These are phyloP conservation scores for Conus ventricosus DNA, from an alignment of 1,140 invertebrate species.

Conservation along the genomic window DNA sequence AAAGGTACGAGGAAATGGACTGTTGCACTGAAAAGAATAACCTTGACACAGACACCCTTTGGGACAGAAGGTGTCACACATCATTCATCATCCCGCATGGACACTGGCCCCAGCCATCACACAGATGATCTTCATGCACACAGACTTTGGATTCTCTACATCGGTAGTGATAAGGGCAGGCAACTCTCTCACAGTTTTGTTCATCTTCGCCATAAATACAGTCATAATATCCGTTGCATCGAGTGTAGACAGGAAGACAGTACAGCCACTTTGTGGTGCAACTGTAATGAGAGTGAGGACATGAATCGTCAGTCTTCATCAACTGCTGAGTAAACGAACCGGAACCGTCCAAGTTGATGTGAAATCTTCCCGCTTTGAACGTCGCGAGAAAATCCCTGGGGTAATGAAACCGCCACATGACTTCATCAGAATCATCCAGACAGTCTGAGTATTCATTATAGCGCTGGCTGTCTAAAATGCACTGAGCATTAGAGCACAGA, in stretches of 20 bases:
- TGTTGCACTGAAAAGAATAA: background rate
- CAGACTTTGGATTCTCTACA: constrained; percentile 31
- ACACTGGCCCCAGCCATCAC: constrained; percentile 34
- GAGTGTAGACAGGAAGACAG: background rate
- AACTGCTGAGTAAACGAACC: background rate
- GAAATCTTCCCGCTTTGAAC: background rate
- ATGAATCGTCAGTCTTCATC: background rate
- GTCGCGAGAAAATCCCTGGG: no score
- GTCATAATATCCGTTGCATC: constrained; percentile 27
- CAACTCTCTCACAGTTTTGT: background rate
- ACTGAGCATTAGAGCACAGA: no score
- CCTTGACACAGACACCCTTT: constrained; percentile 41
- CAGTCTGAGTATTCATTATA: no score
- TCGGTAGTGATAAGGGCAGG: constrained; percentile 34
- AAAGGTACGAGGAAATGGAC: background rate
- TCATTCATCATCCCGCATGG: constrained; percentile 39
- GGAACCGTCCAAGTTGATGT: background rate
- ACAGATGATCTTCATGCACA: constrained; percentile 11
- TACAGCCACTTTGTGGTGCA: background rate
- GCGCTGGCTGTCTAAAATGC: no score
- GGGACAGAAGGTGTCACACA: constrained; percentile 37
- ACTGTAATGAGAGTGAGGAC: constrained; percentile 8
- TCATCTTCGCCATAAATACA: constrained; percentile 14
- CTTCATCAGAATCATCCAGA: no score
- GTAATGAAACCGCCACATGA: no score